These are phyloP conservation scores for Cheiracanthium punctorium DNA, from an alignment of 2,888 invertebrate species.

Conservation along the genomic window DNA sequence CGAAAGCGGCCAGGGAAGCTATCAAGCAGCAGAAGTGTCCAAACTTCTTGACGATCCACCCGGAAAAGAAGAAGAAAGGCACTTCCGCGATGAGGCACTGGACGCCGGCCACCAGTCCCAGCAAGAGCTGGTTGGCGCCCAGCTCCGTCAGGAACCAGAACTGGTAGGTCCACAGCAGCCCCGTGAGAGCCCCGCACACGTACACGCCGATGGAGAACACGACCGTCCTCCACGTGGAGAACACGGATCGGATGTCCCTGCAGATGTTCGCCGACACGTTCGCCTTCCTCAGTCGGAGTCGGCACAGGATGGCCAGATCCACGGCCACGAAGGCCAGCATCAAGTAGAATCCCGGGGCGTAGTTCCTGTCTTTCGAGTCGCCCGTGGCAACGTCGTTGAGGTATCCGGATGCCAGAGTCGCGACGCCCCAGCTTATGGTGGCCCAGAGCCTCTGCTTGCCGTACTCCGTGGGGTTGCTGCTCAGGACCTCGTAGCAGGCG, in stretches of 20 bases:
- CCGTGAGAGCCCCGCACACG: conserved; percentile 66
- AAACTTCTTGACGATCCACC: conserved; percentile 84
- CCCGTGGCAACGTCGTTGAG: conserved; percentile 79
- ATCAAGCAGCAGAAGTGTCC: conserved; percentile 89
- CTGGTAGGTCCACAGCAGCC: conserved; percentile 65
- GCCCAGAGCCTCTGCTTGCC: conserved; percentile 93
- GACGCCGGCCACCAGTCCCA: conserved; percentile 64
- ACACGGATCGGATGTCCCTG: conserved; percentile 16
- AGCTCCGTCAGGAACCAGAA: conserved; percentile 68
- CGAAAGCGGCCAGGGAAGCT: conserved; percentile 86
- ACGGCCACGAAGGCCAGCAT: conserved; percentile 18
- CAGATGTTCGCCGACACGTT: conserved; percentile 42
- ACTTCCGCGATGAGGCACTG: conserved; percentile 69
- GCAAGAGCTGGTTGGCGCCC: conserved; percentile 53
- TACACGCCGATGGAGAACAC: conserved; percentile 46
- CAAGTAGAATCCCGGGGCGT: conserved; percentile 54
- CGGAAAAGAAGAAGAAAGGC: conserved; percentile 76
- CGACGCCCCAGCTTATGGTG: conserved; percentile 88
- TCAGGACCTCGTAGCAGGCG: conserved; percentile 89
- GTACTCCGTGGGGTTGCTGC: conserved; percentile 84
- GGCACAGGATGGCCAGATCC: conserved; percentile 27
- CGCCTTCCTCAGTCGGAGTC: conserved; percentile 9
- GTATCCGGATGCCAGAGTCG: conserved; percentile 85
- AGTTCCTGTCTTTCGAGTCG: neutral
- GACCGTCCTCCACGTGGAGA: neutral